A percentile compares a stretch with the other conserved stretches of the same genome.
These are phyloP conservation scores for Chelonia mydas DNA, from an alignment of 2,797 vertebrate genomes.

Conservation along the genomic window DNA sequence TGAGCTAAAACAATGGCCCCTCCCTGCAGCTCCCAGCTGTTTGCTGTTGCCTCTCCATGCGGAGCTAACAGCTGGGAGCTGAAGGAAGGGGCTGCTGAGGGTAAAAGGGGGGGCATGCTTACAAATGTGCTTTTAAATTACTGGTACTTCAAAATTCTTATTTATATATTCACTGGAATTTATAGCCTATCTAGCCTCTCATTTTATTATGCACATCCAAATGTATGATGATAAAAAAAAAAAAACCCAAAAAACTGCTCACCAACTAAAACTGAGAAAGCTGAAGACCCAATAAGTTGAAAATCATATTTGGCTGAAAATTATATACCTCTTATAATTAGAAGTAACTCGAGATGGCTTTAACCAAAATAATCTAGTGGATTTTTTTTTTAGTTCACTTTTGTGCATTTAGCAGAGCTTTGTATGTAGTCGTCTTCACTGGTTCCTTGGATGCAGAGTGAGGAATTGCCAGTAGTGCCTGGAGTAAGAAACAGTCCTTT, in stretches of 20 bases:
- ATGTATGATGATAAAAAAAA: background rate
- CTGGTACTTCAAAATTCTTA: background rate
- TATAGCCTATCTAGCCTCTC: background rate
- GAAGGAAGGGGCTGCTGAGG: too few relatives aligned
- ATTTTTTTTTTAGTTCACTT: background rate
- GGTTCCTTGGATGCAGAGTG: background rate
- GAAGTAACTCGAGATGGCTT: background rate
- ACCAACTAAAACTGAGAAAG: background rate
- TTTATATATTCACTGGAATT: background rate
- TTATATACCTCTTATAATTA: background rate
- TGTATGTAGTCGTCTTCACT: accelerated
- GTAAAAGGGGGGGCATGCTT: too few relatives aligned
- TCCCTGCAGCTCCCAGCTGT: too few relatives aligned
- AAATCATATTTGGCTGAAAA: background rate
- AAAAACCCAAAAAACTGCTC: background rate
- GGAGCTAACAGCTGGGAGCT: too few relatives aligned
- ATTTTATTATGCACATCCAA: background rate
- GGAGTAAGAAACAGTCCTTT: background rate
- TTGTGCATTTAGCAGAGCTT: background rate
- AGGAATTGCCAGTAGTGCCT: accelerated
- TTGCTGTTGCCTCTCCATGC: too few relatives aligned
- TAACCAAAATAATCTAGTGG: background rate
- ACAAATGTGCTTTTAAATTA: background rate
- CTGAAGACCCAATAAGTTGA: background rate
- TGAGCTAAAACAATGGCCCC: too few relatives aligned